Conservation (phyloP, 1,140 invertebrate genomes). For the Brachionus asplanchnoidis region DNA sequence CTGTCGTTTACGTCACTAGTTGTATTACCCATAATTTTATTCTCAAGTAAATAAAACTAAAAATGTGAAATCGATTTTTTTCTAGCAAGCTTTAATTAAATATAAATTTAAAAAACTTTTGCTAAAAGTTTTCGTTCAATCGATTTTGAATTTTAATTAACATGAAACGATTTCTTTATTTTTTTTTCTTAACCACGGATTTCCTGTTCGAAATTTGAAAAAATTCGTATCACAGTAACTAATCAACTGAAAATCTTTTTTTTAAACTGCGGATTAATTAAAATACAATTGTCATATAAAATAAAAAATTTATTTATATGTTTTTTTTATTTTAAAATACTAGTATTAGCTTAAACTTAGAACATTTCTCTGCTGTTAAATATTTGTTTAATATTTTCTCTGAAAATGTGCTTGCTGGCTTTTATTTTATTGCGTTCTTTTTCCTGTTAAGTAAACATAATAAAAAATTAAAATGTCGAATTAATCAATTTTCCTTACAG, state of each 20-base stretch:
- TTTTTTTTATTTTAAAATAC: neutral
- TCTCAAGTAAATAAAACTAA: neutral
- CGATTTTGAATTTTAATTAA: neutral
- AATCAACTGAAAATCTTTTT: neutral
- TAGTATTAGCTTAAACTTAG: neutral
- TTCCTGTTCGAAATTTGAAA: neutral
- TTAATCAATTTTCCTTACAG: neutral
- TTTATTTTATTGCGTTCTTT: neutral
- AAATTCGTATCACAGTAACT: neutral
- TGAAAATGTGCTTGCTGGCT: neutral
- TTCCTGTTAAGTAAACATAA: neutral
- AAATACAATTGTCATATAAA: neutral
- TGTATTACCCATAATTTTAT: constrained; percentile 24
- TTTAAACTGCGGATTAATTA: neutral
- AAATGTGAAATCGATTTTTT: neutral
- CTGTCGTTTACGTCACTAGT: constrained; percentile 40
- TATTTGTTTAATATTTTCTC: neutral
- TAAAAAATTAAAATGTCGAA: neutral
- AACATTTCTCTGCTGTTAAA: neutral
- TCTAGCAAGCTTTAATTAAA: neutral
- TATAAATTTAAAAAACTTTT: neutral
- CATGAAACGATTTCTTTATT: neutral
- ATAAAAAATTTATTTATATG: neutral
- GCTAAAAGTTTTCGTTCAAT: neutral
- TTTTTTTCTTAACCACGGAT: neutral